A percentile compares a stretch with the other conserved stretches of the same genome.
Evolutionary conservation across 2,888 invertebrate species (phyloP).

Genomic region (Nipponacmea schrenckii): DNA sequence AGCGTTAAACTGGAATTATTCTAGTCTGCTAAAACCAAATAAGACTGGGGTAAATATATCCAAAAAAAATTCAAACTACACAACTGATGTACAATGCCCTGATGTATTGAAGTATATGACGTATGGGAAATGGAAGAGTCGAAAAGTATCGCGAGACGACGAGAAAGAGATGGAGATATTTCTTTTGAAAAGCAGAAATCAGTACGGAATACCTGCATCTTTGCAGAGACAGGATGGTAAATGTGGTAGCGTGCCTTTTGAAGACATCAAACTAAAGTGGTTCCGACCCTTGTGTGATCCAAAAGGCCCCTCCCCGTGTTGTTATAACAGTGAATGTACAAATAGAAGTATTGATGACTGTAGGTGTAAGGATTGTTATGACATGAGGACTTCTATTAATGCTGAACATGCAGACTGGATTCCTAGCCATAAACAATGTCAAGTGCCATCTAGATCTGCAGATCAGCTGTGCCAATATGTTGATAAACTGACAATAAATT

Average conservation of each 20-base stretch:
- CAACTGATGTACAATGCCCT: background rate
- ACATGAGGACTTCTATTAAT: background rate
- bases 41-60: too few relatives aligned
- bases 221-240: background rate
- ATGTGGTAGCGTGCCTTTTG: background rate
- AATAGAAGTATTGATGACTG: background rate
- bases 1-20: too few relatives aligned
- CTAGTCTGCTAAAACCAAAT: too few relatives aligned
- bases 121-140: background rate
- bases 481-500: background rate
- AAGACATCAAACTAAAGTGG: background rate
- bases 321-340: background rate
- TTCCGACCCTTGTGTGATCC: slow-evolving; percentile 2
- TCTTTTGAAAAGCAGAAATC: background rate
- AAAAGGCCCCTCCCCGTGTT: background rate
- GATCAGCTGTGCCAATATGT: background rate
- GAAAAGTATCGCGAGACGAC: background rate
- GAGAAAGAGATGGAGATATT: background rate
- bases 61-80: too few relatives aligned
- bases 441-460: background rate
- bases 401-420: background rate
- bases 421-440: background rate
- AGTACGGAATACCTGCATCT: background rate
- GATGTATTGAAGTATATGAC: background rate
- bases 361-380: background rate